Conservation (phyloP, 2,888 invertebrate genomes). For the Acanthacorydalis orientalis region DNA sequence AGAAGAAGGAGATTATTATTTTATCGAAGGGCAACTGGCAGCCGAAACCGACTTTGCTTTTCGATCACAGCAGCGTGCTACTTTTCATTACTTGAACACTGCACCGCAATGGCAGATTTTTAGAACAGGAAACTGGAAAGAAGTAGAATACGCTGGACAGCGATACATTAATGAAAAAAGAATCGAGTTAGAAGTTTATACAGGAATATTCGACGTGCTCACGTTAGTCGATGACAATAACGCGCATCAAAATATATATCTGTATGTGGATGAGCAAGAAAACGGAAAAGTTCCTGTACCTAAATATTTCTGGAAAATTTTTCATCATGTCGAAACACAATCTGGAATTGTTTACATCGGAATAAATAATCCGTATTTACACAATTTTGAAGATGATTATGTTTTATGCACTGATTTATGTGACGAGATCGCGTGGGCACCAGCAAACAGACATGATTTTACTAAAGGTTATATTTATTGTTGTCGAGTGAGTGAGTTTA, state of each 20-base stretch:
- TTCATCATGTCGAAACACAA: slow-evolving; percentile 30
- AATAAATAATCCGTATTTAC: slow-evolving; percentile 39
- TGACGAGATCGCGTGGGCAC: slow-evolving; percentile 38
- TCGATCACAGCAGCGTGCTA: slow-evolving; percentile 30
- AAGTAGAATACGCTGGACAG: slow-evolving; percentile 21
- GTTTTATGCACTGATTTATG: slow-evolving; percentile 31
- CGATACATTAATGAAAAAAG: slow-evolving; percentile 14
- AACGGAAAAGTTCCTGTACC: slow-evolving; percentile 33
- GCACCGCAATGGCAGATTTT: slow-evolving; percentile 33
- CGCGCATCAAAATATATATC: slow-evolving; percentile 17
- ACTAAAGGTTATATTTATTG: slow-evolving; percentile 42
- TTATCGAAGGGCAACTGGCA: slow-evolving; percentile 35
- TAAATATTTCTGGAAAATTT: slow-evolving; percentile 37
- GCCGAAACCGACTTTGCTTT: slow-evolving; percentile 35
- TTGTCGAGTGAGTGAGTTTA: slow-evolving; percentile 39
- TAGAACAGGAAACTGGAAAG: slow-evolving; percentile 27
- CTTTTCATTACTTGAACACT: slow-evolving; percentile 34
- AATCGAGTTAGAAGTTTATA: slow-evolving; percentile 20
- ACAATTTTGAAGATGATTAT: slow-evolving; percentile 14
- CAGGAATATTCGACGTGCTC: slow-evolving; percentile 19
- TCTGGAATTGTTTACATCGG: slow-evolving; percentile 40
- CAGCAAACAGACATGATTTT: slow-evolving; percentile 32
- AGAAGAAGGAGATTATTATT: slow-evolving; percentile 12
- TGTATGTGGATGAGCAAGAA: slow-evolving; percentile 20
- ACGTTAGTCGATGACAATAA: slow-evolving; percentile 16